These are phyloP conservation scores for Andricus curvator DNA, from an alignment of 2,888 invertebrate genomes.

Conservation along the genomic window DNA sequence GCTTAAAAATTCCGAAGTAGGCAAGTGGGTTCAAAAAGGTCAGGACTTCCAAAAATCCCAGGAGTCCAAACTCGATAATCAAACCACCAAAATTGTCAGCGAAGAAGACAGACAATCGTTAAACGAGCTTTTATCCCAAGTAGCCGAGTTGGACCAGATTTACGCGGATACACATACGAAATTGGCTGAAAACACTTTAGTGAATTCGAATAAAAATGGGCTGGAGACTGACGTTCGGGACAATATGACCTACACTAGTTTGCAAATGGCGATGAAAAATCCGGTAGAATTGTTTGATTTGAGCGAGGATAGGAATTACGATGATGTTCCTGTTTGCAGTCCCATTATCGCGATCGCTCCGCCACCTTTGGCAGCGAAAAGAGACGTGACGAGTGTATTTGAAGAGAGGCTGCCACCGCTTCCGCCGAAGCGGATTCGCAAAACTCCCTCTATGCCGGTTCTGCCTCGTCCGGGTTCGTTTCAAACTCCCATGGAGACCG, in stretches of 20 bases:
- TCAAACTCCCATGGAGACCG: conserved; percentile 49
- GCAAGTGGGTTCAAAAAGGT: conserved; percentile 69
- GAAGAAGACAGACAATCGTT: conserved; percentile 79
- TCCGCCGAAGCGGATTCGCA: conserved; percentile 86
- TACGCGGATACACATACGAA: conserved; percentile 87
- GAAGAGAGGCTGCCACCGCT: conserved; percentile 86
- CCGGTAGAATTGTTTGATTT: conserved; percentile 83
- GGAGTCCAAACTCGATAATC: conserved; percentile 30
- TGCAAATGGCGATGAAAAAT: conserved; percentile 92
- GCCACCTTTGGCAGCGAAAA: conserved; percentile 72
- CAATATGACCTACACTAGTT: conserved; percentile 89
- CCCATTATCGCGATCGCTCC: conserved; percentile 54
- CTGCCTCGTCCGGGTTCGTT: conserved; percentile 68
- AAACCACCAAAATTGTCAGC: conserved; percentile 23
- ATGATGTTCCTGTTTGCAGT: conserved; percentile 81
- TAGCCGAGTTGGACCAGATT: conserved; percentile 89
- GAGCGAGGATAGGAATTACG: conserved; percentile 79
- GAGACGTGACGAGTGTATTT: conserved; percentile 79
- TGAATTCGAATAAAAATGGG: conserved; percentile 62
- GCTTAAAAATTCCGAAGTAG: conserved; percentile 71
- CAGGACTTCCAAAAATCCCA: conserved; percentile 41
- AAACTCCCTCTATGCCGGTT: conserved; percentile 75
- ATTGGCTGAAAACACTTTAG: conserved; percentile 72
- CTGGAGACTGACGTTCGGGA: conserved; percentile 86
- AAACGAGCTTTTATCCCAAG: conserved; percentile 87